Percentiles rank a stretch among this genome's conserved stretches.
phyloP scores from a whole-genome alignment of 2,113 vertebrate genomes.

The Nothobranchius kuhntae region DNA sequence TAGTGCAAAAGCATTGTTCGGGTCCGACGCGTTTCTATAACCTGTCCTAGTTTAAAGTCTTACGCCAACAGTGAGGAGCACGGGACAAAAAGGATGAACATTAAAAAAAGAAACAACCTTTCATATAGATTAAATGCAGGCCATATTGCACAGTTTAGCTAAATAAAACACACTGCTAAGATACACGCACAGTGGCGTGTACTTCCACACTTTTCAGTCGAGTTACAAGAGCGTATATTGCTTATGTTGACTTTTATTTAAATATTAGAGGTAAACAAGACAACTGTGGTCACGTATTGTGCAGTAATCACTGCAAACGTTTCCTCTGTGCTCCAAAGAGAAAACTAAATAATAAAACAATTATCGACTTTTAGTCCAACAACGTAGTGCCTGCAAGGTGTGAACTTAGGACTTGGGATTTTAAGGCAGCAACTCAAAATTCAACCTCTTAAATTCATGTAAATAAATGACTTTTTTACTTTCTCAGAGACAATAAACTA shows the following conservation, averaged over 20 bases:
- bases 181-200: constrained; percentile 17
- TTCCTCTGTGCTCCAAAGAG: background rate
- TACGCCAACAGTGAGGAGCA: constrained; percentile 3
- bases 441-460: background rate
- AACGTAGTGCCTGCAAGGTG: background rate
- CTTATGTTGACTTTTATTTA: constrained; percentile 28
- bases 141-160: constrained; percentile 60
- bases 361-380: background rate
- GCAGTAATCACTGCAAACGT: constrained; percentile 10
- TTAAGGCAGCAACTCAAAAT: background rate
- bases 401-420: background rate
- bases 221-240: constrained; percentile 19
- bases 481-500: background rate
- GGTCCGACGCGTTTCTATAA: background rate
- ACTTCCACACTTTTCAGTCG: constrained; percentile 21
- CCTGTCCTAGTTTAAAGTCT: constrained; percentile 14
- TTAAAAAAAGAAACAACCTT: constrained; percentile 15
- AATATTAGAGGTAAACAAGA: constrained; percentile 17
- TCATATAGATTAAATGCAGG: constrained; percentile 45
- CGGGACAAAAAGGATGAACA: constrained; percentile 25
- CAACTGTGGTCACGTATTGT: background rate
- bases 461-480: constrained; percentile 5
- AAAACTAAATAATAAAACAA: too few relatives aligned
- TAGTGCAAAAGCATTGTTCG: constrained; percentile 42
- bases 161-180: constrained; percentile 26